These are phyloP conservation scores for Mesocentrotus franciscanus DNA, from an alignment of 53 echinoderm and acorn worm species.

Conservation along the genomic window DNA sequence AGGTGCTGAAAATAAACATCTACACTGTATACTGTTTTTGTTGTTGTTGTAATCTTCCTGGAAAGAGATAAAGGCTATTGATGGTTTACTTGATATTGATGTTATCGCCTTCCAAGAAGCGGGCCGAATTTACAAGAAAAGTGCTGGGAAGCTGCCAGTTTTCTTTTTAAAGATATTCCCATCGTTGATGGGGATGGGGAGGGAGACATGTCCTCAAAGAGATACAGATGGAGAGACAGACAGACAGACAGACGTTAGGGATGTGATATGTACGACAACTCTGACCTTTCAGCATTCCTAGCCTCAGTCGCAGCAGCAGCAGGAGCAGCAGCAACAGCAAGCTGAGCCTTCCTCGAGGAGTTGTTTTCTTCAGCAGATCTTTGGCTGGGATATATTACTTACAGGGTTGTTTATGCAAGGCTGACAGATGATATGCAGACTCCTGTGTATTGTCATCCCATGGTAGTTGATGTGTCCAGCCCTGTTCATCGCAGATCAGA, in stretches of 20 bases:
- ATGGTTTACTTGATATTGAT: neutral
- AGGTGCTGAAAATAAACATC: neutral
- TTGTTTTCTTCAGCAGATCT: constrained; percentile 32
- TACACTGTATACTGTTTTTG: neutral
- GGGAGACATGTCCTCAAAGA: neutral
- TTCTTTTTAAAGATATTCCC: neutral
- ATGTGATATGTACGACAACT: neutral
- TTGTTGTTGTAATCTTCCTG: neutral
- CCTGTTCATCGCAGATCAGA: neutral
- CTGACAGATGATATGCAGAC: constrained; percentile 55
- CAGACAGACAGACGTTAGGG: constrained; percentile 18
- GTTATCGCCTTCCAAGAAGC: neutral
- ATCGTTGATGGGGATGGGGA: neutral
- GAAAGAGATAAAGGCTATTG: neutral
- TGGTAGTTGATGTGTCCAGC: constrained; percentile 22
- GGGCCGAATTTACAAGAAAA: neutral
- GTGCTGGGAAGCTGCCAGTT: constrained; percentile 35
- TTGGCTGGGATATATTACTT: constrained; percentile 49
- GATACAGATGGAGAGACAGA: constrained; percentile 6
- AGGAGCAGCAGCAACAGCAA: neutral
- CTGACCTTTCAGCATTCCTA: constrained; percentile 49
- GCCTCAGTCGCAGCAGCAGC: neutral
- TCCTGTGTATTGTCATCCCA: constrained; percentile 38
- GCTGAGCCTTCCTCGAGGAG: neutral
- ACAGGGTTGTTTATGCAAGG: constrained; percentile 55